Conservation (phyloP, 1,140 invertebrate species). For the Habropoda laboriosa region DNA sequence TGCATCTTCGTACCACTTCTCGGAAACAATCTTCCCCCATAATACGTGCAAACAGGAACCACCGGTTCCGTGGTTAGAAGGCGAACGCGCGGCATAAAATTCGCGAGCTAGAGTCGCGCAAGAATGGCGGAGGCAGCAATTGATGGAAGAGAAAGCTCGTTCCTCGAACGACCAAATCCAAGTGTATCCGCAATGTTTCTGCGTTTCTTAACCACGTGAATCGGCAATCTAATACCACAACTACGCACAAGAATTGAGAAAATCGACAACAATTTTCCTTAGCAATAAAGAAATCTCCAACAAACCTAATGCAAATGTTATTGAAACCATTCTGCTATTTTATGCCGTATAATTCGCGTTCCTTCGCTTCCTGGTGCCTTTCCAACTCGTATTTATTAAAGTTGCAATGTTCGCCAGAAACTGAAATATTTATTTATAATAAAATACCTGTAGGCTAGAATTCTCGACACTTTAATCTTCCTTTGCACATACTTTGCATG, state of each 20-base stretch:
- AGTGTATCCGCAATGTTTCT: background rate
- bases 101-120: background rate
- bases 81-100: background rate
- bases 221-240: background rate
- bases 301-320: background rate
- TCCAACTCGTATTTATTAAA: too few relatives aligned
- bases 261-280: background rate
- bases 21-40: too few relatives aligned
- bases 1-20: background rate
- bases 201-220: conserved; percentile 36
- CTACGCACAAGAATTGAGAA: background rate
- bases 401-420: too few relatives aligned
- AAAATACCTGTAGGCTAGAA: too few relatives aligned
- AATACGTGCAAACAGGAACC: too few relatives aligned
- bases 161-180: conserved; percentile 34
- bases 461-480: too few relatives aligned
- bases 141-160: conserved; percentile 52
- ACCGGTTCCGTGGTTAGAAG: background rate
- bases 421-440: too few relatives aligned
- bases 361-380: background rate
- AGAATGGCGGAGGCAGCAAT: conserved; percentile 27
- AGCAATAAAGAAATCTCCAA: background rate
- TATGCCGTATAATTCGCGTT: background rate
- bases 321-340: background rate
- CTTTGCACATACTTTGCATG: too few relatives aligned